Conservation (phyloP, 2,113 vertebrate species). For the Sakesphorus luctuosus region DNA sequence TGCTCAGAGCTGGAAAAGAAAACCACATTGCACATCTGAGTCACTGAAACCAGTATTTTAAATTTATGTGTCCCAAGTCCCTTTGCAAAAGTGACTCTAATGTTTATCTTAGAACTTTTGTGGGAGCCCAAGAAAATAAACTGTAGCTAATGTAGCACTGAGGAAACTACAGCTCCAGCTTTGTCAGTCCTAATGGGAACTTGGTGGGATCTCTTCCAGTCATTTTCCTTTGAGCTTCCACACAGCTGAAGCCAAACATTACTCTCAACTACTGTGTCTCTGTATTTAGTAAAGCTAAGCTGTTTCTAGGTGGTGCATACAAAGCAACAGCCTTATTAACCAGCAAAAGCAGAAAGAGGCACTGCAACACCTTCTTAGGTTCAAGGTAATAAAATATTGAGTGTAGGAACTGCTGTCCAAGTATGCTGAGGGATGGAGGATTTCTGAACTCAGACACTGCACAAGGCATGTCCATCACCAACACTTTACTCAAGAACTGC, state of each 20-base stretch:
- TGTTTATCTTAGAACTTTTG: background rate
- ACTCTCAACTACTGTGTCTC: background rate
- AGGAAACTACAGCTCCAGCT: background rate
- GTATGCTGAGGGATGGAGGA: background rate
- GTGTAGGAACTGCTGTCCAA: background rate
- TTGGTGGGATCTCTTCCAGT: background rate
- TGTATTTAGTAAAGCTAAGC: background rate
- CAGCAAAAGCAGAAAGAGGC: background rate
- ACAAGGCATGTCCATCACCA: background rate
- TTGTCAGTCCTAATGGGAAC: background rate
- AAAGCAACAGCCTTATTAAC: background rate
- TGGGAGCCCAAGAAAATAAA: background rate
- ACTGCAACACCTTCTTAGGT: background rate
- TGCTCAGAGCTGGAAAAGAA: constrained; percentile 78
- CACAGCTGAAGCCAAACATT: background rate
- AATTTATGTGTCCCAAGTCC: background rate
- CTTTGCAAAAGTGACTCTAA: background rate
- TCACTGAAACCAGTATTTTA: background rate
- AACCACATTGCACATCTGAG: background rate
- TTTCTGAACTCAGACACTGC: background rate
- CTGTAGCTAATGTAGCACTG: background rate
- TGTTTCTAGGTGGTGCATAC: background rate
- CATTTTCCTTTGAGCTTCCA: background rate
- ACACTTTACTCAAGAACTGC: background rate
- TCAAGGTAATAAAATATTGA: background rate